Conservation (phyloP, 2,888 invertebrate genomes). For the Lasioglossum figueresi region DNA sequence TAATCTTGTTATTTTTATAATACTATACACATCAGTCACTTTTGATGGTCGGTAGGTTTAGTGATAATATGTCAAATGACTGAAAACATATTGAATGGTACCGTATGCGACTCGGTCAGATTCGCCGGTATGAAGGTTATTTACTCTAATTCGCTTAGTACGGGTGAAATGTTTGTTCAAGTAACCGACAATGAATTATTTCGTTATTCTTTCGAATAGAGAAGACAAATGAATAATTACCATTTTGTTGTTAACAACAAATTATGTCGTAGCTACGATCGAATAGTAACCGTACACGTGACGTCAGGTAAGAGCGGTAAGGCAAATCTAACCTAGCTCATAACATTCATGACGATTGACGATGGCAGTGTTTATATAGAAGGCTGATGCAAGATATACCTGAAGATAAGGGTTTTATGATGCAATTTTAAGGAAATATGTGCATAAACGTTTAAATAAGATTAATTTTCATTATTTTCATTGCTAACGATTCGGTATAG, state of each 20-base stretch:
- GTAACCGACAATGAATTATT: background rate
- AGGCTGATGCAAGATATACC: background rate
- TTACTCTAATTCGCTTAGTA: background rate
- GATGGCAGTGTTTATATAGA: background rate
- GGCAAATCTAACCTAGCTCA: background rate
- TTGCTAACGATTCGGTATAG: background rate
- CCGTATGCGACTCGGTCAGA: background rate
- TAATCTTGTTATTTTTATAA: too few species aligned
- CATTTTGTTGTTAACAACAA: constrained; percentile 28
- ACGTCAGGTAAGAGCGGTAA: background rate
- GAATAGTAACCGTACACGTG: background rate
- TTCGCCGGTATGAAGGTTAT: constrained; percentile 37
- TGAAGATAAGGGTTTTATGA: background rate
- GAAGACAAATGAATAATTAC: constrained; percentile 28
- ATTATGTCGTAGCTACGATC: background rate
- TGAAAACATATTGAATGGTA: constrained; percentile 1
- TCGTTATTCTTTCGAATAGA: background rate
- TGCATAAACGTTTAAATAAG: background rate
- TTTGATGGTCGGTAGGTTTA: too few species aligned
- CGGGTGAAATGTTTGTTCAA: background rate
- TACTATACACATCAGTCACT: too few species aligned
- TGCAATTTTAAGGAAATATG: background rate
- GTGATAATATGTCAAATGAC: background rate
- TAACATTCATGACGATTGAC: background rate
- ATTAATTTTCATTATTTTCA: background rate